These are phyloP conservation scores for Brienomyrus brachyistius DNA, from an alignment of 2,113 vertebrate species.

Conservation along the genomic window DNA sequence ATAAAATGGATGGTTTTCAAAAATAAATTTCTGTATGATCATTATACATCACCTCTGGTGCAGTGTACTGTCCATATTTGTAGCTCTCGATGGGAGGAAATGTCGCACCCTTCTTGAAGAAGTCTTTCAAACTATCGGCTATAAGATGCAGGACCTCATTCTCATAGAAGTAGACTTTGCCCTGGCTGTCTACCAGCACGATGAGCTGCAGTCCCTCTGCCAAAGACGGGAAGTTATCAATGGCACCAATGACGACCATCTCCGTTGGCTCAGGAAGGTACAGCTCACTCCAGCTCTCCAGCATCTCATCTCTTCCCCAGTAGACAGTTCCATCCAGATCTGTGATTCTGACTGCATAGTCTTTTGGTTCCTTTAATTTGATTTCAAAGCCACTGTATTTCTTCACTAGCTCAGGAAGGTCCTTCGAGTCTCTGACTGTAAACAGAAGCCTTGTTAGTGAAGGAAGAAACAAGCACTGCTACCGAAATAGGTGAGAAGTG, in stretches of 20 bases:
- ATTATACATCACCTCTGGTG: too few species aligned
- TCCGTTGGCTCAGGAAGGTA: slow-evolving; percentile 6
- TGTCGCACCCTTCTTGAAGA: too few species aligned
- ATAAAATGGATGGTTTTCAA: too few species aligned
- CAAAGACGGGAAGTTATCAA: slow-evolving; percentile 10
- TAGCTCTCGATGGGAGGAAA: too few species aligned
- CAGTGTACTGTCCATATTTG: too few species aligned
- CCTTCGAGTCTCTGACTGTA: neutral
- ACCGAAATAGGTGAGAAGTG: neutral
- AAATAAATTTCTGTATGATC: too few species aligned
- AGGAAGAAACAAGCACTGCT: neutral
- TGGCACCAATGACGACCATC: slow-evolving; percentile 18
- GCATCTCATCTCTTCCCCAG: slow-evolving; percentile 15
- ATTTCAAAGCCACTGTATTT: neutral
- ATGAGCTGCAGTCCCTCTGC: slow-evolving; percentile 16
- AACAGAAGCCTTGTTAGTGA: neutral
- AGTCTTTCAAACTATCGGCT: too few species aligned
- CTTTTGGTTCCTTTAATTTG: neutral
- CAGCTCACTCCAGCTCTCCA: slow-evolving; percentile 15
- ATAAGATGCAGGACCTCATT: too few species aligned
- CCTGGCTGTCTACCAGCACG: neutral
- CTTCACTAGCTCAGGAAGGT: neutral
- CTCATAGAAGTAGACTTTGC: too few species aligned
- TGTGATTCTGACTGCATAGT: neutral
- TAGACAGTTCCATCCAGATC: slow-evolving; percentile 13